Percentiles rank a stretch among this genome's conserved stretches.
These are phyloP conservation scores for Oxyruncus cristatus DNA, from an alignment of 2,113 vertebrate species.

Conservation along the genomic window DNA sequence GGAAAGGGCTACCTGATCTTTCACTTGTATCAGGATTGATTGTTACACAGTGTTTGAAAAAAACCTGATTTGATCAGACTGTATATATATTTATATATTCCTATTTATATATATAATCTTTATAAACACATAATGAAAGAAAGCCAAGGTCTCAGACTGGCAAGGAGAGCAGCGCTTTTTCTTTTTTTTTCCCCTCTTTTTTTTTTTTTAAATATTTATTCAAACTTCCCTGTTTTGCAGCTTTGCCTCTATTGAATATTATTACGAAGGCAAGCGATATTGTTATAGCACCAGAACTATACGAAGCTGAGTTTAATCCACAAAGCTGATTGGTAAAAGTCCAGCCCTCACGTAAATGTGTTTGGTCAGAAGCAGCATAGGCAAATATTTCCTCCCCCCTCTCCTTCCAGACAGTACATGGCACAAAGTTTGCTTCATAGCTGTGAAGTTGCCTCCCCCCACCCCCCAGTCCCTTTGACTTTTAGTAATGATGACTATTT, in stretches of 20 bases:
- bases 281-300: conserved; percentile 67
- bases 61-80: conserved; percentile 48
- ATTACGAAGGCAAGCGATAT: conserved; percentile 30
- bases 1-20: conserved; percentile 25
- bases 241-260: conserved; percentile 27
- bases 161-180: conserved; percentile 61
- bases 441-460: neutral
- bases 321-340: conserved; percentile 34
- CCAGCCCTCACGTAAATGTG: conserved; percentile 33
- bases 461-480: neutral
- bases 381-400: neutral
- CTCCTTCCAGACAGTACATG: conserved; percentile 52
- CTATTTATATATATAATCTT: conserved; percentile 47
- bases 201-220: neutral
- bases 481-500: neutral
- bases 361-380: conserved; percentile 61
- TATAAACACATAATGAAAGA: conserved; percentile 41
- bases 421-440: conserved; percentile 67
- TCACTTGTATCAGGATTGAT: neutral
- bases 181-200: neutral
- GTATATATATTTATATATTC: conserved; percentile 37
- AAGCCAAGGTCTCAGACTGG: conserved; percentile 59
- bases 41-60: conserved; percentile 67
- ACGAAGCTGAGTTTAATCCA: conserved; percentile 14
- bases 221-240: conserved; percentile 40